Conservation (phyloP, 2,797 vertebrate genomes). For the Pachyuromys duprasi region DNA sequence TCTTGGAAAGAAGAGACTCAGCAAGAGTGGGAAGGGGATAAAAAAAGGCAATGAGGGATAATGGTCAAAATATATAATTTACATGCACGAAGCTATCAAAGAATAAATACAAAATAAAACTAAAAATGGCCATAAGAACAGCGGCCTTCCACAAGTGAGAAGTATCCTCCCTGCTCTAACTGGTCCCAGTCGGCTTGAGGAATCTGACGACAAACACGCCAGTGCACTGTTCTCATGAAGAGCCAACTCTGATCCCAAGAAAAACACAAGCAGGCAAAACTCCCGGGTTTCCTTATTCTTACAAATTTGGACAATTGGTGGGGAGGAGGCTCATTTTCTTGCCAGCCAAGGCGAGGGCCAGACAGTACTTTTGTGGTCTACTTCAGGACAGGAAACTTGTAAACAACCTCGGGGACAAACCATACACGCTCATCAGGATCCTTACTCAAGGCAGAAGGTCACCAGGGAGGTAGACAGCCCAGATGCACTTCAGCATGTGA, state of each 20-base stretch:
- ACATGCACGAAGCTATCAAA: neutral
- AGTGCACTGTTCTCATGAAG: neutral
- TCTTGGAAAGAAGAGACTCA: neutral
- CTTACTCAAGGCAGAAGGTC: conserved; percentile 68
- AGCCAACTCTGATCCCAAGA: neutral
- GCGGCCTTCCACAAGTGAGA: neutral
- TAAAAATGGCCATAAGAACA: neutral
- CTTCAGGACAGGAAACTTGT: conserved; percentile 72
- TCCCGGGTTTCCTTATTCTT: conserved; percentile 53
- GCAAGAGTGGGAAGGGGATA: neutral
- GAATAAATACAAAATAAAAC: neutral
- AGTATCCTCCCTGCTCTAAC: neutral
- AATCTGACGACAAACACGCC: neutral
- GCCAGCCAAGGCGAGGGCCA: neutral
- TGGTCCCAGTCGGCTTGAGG: neutral
- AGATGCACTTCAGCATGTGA: conserved; percentile 46
- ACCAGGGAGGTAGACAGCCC: conserved; percentile 61
- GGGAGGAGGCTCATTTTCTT: conserved; percentile 3
- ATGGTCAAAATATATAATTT: neutral
- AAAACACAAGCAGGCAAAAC: conserved; percentile 32
- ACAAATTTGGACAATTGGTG: neutral
- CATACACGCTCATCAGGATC: conserved; percentile 66
- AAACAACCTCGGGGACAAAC: conserved; percentile 66
- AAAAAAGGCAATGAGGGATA: neutral
- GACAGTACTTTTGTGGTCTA: conserved; percentile 55